Conservation (phyloP, 2,888 invertebrate species). For the Metalampra italica region DNA sequence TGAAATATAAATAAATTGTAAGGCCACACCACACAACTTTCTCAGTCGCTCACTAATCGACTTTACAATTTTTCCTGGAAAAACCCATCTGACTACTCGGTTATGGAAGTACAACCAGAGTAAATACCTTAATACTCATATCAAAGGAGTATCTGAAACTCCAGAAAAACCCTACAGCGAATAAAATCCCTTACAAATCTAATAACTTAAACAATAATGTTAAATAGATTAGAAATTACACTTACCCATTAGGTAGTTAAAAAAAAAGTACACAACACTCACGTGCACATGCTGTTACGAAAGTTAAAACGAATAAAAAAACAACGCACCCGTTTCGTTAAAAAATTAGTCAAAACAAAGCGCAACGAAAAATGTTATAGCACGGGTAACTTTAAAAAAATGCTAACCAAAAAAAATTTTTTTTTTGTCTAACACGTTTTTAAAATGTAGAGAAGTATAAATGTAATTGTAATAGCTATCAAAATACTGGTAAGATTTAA, state of each 20-base stretch:
- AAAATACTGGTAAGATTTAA: too few relatives aligned
- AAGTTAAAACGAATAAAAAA: conserved; percentile 8
- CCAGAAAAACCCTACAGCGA: not conserved
- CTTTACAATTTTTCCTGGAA: too few relatives aligned
- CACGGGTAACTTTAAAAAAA: not conserved
- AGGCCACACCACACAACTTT: too few relatives aligned
- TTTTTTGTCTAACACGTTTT: too few relatives aligned
- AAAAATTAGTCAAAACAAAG: conserved; percentile 5
- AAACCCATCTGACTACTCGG: too few relatives aligned
- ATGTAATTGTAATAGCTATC: too few relatives aligned
- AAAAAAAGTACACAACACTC: conserved; percentile 27
- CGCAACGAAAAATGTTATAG: conserved; percentile 4
- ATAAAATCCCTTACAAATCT: not conserved
- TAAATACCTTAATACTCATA: too few relatives aligned
- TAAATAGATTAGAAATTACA: conserved; percentile 13
- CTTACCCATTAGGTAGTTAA: conserved; percentile 23
- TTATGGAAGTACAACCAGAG: too few relatives aligned
- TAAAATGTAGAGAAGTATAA: too few relatives aligned
- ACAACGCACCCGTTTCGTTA: not conserved
- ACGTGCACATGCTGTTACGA: conserved; percentile 27
- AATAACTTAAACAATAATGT: not conserved
- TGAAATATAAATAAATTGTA: too few relatives aligned
- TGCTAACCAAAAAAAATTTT: not conserved
- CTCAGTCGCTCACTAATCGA: too few relatives aligned
- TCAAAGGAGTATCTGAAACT: too few relatives aligned